phyloP scores from a whole-genome alignment of 2,888 invertebrate genomes.

The Lathronympha strigana region DNA sequence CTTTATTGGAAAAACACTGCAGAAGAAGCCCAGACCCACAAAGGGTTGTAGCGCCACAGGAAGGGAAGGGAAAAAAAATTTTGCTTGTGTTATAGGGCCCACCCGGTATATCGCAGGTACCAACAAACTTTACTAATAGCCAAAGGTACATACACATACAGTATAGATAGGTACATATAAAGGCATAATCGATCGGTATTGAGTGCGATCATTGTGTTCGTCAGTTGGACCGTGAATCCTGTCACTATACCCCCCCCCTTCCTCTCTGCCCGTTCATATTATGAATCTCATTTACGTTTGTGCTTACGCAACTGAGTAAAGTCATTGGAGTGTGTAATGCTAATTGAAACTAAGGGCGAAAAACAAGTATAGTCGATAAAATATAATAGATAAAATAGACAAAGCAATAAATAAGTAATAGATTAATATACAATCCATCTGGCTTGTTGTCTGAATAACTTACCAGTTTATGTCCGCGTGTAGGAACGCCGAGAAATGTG shows the following conservation, averaged over 20 bases:
- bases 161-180: conserved; percentile 64
- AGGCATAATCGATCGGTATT: conserved; percentile 83
- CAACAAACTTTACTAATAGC: conserved; percentile 36
- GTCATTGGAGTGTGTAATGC: conserved; percentile 70
- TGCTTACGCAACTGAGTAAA: conserved; percentile 80
- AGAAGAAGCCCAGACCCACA: no score
- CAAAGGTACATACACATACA: conserved; percentile 43
- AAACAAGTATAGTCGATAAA: background rate
- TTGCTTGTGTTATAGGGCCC: no score
- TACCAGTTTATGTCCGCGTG: no score
- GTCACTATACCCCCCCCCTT: conserved; percentile 67
- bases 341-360: conserved; percentile 64
- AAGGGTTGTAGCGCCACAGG: no score
- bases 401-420: no score
- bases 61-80: no score
- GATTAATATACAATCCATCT: no score
- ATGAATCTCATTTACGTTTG: conserved; percentile 79
- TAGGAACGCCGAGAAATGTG: no score
- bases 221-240: conserved; percentile 82
- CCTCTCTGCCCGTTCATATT: conserved; percentile 57
- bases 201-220: conserved; percentile 80
- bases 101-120: conserved; percentile 14
- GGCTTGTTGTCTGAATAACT: no score
- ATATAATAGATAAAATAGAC: background rate
- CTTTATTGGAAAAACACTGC: no score